These are phyloP conservation scores for Tinea semifulvella DNA, from an alignment of 2,888 invertebrate species.

Conservation along the genomic window DNA sequence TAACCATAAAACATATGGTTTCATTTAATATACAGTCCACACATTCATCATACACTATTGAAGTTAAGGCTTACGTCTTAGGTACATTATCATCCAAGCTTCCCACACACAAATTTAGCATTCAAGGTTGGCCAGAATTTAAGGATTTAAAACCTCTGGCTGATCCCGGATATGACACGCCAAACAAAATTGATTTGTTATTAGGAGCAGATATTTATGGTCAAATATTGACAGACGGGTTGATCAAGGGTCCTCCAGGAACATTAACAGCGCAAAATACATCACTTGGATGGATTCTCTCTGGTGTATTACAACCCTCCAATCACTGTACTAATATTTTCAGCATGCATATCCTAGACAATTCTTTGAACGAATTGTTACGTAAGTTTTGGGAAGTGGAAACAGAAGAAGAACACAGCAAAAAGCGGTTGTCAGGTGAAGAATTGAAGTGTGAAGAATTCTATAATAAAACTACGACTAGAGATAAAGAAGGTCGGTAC, in stretches of 20 bases:
- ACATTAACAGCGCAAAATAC: slow-evolving; percentile 18
- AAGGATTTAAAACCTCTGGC: slow-evolving; percentile 19
- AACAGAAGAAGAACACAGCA: slow-evolving; percentile 17
- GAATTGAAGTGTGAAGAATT: slow-evolving; percentile 18
- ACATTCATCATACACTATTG: slow-evolving; percentile 15
- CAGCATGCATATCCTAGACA: slow-evolving; percentile 19
- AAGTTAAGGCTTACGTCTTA: slow-evolving; percentile 22
- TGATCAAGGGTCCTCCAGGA: background rate
- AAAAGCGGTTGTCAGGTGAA: slow-evolving; percentile 17
- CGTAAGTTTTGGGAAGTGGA: slow-evolving; percentile 21
- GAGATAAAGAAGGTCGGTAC: slow-evolving; percentile 18
- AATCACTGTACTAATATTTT: background rate
- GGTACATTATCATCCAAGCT: slow-evolving; percentile 17
- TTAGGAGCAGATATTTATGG: slow-evolving; percentile 19
- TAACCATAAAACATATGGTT: slow-evolving; percentile 19
- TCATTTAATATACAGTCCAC: slow-evolving; percentile 17
- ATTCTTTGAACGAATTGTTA: slow-evolving; percentile 21
- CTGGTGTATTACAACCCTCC: too few species aligned
- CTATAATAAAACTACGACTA: slow-evolving; percentile 19
- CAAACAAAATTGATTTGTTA: slow-evolving; percentile 20
- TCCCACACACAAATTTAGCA: slow-evolving; percentile 12
- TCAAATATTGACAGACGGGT: background rate
- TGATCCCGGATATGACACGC: slow-evolving; percentile 19
- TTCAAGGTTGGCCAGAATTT: slow-evolving; percentile 19
- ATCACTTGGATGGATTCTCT: slow-evolving; percentile 22